Evolutionary conservation across 2,888 invertebrate species (phyloP).

Genomic region (Spodoptera littoralis): DNA sequence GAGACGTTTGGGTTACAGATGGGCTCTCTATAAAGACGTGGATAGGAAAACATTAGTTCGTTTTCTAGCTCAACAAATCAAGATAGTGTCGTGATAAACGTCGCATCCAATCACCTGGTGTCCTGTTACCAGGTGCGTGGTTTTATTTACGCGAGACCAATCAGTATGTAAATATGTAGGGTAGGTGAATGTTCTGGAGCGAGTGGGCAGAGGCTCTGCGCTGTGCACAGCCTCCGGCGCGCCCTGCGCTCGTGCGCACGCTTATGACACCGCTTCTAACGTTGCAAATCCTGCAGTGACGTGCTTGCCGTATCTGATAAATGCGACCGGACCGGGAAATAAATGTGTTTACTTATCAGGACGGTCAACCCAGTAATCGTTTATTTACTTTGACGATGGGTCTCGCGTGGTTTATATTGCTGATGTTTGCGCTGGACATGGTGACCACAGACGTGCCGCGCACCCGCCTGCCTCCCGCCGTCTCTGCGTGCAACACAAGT

Average conservation of each 20-base stretch:
- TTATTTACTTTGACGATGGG: constrained; percentile 65
- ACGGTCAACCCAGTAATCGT: constrained; percentile 46
- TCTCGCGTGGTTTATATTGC: constrained; percentile 62
- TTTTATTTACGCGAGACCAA: constrained; percentile 81
- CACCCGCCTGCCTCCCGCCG: constrained; percentile 51
- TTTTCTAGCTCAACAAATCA: constrained; percentile 75
- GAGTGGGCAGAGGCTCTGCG: constrained; percentile 80
- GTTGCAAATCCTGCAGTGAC: constrained; percentile 62
- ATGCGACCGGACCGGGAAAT: constrained; percentile 37
- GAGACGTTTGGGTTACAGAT: constrained; percentile 75
- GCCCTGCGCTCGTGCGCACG: constrained; percentile 83
- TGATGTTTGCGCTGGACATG: constrained; percentile 63
- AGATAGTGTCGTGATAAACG: constrained; percentile 80
- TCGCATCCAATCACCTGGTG: constrained; percentile 76
- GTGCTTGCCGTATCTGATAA: constrained; percentile 46
- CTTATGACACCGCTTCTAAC: constrained; percentile 56
- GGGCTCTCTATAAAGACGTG: constrained; percentile 67
- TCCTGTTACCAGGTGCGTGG: constrained; percentile 78
- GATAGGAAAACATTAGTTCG: constrained; percentile 70
- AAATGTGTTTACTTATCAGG: constrained; percentile 46
- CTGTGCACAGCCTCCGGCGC: constrained; percentile 78
- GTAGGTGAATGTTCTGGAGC: constrained; percentile 85
- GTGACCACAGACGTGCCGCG: constrained; percentile 60
- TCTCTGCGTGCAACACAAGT: constrained; percentile 65
- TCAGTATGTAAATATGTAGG: constrained; percentile 87